Conservation (phyloP, 2,797 vertebrate species). For the Adelosebastes latens region DNA sequence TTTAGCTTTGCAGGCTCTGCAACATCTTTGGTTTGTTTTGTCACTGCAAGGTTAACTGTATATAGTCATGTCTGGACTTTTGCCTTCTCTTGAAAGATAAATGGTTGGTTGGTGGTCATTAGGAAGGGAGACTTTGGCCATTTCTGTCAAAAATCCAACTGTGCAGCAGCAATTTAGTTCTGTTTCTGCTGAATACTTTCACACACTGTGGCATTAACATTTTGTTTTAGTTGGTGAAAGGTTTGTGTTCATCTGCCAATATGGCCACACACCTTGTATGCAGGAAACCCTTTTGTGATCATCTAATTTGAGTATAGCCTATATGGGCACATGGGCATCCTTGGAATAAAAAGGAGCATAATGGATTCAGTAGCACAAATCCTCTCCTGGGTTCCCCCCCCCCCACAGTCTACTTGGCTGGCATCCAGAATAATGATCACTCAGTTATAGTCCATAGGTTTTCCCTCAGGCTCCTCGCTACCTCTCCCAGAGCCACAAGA, state of each 20-base stretch:
- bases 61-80: conserved; percentile 68
- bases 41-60: background rate
- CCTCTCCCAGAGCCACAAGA: conserved; percentile 42
- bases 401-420: conserved; percentile 31
- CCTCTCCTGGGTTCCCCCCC: conserved; percentile 1
- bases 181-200: background rate
- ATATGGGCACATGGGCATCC: background rate
- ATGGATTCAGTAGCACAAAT: conserved; percentile 15
- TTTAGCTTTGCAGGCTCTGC: conserved; percentile 30
- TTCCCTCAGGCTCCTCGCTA: conserved; percentile 47
- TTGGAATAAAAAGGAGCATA: background rate
- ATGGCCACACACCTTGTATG: background rate
- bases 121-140: background rate
- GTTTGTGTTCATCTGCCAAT: background rate
- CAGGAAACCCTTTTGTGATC: background rate
- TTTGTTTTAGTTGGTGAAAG: background rate
- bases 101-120: too few relatives aligned
- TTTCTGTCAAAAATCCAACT: background rate
- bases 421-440: conserved; percentile 62
- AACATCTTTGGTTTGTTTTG: background rate
- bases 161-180: background rate
- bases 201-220: background rate
- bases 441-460: conserved; percentile 55
- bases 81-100: conserved; percentile 73
- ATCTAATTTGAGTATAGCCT: background rate